These are phyloP conservation scores for Nasonia longicornis DNA, from an alignment of 1,140 invertebrate species.

Conservation along the genomic window DNA sequence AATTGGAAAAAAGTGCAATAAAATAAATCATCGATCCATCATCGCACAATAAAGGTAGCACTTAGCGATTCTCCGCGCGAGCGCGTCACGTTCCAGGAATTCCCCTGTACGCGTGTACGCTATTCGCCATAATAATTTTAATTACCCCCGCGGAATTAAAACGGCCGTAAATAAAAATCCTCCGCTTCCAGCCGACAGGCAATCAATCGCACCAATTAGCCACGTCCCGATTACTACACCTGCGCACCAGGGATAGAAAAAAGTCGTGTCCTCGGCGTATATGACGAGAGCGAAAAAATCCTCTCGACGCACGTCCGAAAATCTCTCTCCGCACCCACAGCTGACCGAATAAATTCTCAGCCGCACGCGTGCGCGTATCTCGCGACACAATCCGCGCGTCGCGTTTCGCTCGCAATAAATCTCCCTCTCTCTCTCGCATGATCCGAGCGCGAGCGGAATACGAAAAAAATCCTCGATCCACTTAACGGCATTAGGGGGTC, in stretches of 20 bases:
- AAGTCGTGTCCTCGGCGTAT: no score
- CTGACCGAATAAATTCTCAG: background rate
- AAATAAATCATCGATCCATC: slow-evolving; percentile 20
- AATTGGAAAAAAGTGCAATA: background rate
- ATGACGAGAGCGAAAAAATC: no score
- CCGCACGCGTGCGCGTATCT: background rate
- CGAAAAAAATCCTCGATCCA: background rate
- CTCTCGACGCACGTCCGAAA: no score
- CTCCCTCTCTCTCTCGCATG: background rate
- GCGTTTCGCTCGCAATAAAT: slow-evolving; percentile 8
- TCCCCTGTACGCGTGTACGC: background rate
- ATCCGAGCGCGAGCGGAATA: background rate
- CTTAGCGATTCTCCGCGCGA: background rate
- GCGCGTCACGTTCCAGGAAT: background rate
- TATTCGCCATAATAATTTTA: background rate
- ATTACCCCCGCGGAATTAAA: background rate
- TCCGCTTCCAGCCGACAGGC: background rate
- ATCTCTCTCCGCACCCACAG: background rate
- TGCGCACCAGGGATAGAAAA: no score
- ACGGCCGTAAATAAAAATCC: background rate
- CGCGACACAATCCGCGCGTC: slow-evolving; percentile 8
- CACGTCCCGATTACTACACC: background rate
- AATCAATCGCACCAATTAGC: background rate
- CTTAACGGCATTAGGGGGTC: slow-evolving; percentile 9
- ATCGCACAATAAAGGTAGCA: slow-evolving; percentile 5